Evolutionary conservation across 2,888 invertebrate species (phyloP).

Genomic region (Tiliacea aurago): DNA sequence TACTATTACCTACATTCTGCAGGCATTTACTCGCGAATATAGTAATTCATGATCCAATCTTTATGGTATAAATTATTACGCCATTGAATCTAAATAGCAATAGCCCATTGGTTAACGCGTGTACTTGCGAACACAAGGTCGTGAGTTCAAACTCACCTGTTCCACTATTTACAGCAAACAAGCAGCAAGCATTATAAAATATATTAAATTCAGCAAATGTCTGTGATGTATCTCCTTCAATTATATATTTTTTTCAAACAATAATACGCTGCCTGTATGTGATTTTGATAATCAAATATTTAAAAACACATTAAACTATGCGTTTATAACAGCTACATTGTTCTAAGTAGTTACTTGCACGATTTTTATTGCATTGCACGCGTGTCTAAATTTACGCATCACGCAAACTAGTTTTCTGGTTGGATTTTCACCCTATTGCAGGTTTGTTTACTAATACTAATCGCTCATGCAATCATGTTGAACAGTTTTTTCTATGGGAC

Average conservation of each 20-base stretch:
- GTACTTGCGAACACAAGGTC: neutral
- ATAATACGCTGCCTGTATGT: neutral
- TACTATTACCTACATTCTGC: no score
- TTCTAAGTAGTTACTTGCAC: slow-evolving; percentile 21
- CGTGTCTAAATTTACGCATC: neutral
- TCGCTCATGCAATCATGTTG: no score
- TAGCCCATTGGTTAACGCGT: neutral
- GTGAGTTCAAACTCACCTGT: no score
- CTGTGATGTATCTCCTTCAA: neutral
- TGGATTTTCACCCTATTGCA: neutral
- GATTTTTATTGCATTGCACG: slow-evolving; percentile 14
- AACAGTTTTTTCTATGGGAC: no score
- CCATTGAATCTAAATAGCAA: no score
- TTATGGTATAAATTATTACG: neutral
- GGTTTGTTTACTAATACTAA: neutral
- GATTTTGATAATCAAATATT: neutral
- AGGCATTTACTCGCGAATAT: neutral
- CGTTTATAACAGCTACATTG: slow-evolving; percentile 2
- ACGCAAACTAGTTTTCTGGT: neutral
- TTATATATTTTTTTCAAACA: neutral
- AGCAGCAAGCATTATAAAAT: neutral
- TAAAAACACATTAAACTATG: neutral
- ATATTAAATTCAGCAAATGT: neutral
- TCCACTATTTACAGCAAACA: neutral
- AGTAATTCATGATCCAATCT: neutral